A percentile compares a stretch with the other conserved stretches of the same genome.
These are phyloP conservation scores for Protosalanx chinensis DNA, from an alignment of 2,797 vertebrate genomes.

Conservation along the genomic window DNA sequence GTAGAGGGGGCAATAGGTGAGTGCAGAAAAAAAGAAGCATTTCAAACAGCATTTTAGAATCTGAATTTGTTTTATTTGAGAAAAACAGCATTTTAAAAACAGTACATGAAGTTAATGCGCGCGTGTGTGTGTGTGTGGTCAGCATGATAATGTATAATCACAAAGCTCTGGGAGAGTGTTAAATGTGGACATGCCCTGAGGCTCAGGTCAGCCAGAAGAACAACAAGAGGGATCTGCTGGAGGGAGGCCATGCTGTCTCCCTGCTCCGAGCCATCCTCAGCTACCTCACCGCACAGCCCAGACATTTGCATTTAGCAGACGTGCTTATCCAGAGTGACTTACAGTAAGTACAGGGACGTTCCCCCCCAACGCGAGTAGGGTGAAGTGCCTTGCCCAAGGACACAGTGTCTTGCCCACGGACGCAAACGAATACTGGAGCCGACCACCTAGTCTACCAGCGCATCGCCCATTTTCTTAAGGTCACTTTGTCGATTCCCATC, in stretches of 20 bases:
- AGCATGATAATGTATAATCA: constrained; percentile 51
- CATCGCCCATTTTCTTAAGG: neutral
- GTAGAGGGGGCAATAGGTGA: no score
- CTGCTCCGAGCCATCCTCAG: constrained; percentile 25
- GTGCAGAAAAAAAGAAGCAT: no score
- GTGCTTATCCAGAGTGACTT: no score
- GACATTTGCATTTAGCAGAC: no score
- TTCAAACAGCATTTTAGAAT: no score
- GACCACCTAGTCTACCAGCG: neutral
- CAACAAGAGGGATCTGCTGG: constrained; percentile 36
- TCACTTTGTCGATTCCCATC: neutral
- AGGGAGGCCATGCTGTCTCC: constrained; percentile 43
- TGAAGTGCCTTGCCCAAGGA: no score
- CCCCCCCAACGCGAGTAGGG: no score
- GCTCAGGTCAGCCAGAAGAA: constrained; percentile 43
- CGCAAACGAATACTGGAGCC: neutral
- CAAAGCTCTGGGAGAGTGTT: constrained; percentile 43
- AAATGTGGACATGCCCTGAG: constrained; percentile 51
- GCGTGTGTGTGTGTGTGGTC: constrained; percentile 22
- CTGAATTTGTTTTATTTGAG: no score
- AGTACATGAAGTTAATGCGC: neutral
- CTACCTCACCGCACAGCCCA: constrained; percentile 7
- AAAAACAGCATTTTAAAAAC: neutral
- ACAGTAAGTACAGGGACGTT: no score
- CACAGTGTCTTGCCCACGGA: no score